These are phyloP conservation scores for Chrysogorgia sp. DNA, from an alignment of 92 coral and sea anemone species.

Conservation along the genomic window DNA sequence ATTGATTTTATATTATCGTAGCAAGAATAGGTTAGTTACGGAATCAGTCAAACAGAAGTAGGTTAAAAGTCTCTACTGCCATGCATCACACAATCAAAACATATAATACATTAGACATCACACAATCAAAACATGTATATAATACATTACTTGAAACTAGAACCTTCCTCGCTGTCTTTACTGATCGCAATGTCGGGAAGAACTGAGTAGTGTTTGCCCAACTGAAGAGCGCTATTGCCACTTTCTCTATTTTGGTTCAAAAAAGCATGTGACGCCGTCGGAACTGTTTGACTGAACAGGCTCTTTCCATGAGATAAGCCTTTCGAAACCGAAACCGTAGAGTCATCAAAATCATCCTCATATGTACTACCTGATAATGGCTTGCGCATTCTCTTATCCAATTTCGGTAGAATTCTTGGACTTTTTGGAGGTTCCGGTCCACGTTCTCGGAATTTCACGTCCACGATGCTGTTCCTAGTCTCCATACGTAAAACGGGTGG, in stretches of 20 bases:
- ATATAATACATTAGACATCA: background rate
- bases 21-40: too few relatives aligned
- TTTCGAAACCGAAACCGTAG: background rate
- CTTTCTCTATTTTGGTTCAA: background rate
- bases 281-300: background rate
- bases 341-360: background rate
- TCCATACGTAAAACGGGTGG: constrained; percentile 1
- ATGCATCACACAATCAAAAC: too few relatives aligned
- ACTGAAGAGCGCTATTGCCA: constrained; percentile 1
- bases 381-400: background rate
- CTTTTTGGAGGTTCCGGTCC: constrained; percentile 24
- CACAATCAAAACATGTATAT: background rate
- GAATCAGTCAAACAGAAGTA: too few relatives aligned
- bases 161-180: background rate
- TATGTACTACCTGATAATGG: background rate
- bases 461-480: background rate
- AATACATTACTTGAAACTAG: background rate
- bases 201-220: constrained; percentile 33
- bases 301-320: background rate
- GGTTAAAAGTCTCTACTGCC: too few relatives aligned
- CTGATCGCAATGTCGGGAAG: constrained; percentile 8
- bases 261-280: background rate
- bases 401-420: constrained; percentile 34
- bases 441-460: background rate
- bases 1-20: too few relatives aligned